Percentiles rank a stretch among this genome's conserved stretches.
Conservation (phyloP, 2,797 vertebrate species). For the Sorex maritimensis region DNA sequence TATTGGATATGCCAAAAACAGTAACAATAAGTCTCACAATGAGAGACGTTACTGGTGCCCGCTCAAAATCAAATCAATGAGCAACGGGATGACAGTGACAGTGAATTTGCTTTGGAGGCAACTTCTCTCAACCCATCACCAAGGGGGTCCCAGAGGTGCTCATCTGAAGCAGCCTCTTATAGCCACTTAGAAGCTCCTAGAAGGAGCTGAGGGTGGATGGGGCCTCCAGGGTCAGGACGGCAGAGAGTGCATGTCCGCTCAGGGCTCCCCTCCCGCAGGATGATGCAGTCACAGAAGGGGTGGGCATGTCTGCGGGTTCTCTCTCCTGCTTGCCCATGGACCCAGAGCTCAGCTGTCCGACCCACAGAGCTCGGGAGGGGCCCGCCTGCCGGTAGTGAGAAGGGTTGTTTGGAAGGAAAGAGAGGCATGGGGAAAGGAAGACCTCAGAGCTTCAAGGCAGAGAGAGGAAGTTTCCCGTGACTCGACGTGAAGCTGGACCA, state of each 20-base stretch:
- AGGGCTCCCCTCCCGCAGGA: background rate
- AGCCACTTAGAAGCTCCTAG: background rate
- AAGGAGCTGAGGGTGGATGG: background rate
- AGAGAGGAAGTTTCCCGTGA: background rate
- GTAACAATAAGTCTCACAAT: too few species aligned
- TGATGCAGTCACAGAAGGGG: background rate
- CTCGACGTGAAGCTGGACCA: background rate
- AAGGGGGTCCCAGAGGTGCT: background rate
- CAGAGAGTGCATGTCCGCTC: background rate
- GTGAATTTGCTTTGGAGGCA: background rate
- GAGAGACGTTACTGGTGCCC: too few species aligned
- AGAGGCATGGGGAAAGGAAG: background rate
- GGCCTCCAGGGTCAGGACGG: background rate
- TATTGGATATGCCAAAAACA: too few species aligned
- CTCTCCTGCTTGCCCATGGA: rapidly evolving
- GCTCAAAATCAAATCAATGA: too few species aligned
- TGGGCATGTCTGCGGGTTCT: background rate
- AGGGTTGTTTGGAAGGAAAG: background rate
- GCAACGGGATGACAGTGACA: too few species aligned
- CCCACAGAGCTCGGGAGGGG: background rate
- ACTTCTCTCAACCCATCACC: too few species aligned
- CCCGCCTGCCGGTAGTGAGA: background rate
- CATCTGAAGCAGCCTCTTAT: background rate
- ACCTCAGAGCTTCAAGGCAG: conserved; percentile 7
- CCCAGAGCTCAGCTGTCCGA: background rate